Base-by-base conservation (phyloP, 2,113 vertebrate genomes). In the Falcunculus frontatus region DNA sequence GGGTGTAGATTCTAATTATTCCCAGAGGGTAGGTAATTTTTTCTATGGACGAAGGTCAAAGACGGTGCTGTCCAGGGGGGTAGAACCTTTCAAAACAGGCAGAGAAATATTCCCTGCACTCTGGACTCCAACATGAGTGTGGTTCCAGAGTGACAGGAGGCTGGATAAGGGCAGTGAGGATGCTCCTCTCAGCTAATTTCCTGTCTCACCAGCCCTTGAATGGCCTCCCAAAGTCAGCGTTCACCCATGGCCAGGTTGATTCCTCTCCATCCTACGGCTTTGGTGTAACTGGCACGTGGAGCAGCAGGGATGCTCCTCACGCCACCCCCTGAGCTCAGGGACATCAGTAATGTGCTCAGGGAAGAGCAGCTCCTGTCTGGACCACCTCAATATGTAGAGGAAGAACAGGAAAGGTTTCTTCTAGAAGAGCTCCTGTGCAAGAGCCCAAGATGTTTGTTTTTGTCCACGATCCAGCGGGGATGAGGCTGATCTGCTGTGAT, bases 261-360 rank as follows among this genome's bases (percentile, higher is more conserved):
- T 70, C 42, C 10, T 35, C 16, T 72, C 26, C 39, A 8, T 19
- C 8, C 44, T 29, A 65, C 3, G 84, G 39, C 11, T 14, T 22
- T 1, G 3, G 60, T 7, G 18, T 52, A 26, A 44, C 27, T 35
- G 53, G 23, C 41, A 39, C 0, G 0, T 18, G 65, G 27, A 73
- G 16, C 35, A 89, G 30, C 44, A 7, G 3, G 2, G 44, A 52
- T 37, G 50, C 32, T 84, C 55, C 16, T 65, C 44, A 23, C 2
- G 3, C 12, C 64, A 69, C 19, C 41, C n/a, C 3, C 35, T 26
- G 30, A 15, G 25, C 55, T 87, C 63, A 56, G 25, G 23, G 18
- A 8, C 15, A 11, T 16, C 37, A 27, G 11, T 13, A 44, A 52
- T 0, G 1, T 4, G 4, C 13, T 92, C 46, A 74, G 30, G 2